Percentiles rank a stretch among this genome's conserved stretches.
Evolutionary conservation across 2,113 vertebrate species (phyloP).

Genomic region (Todiramphus saurophagus): DNA sequence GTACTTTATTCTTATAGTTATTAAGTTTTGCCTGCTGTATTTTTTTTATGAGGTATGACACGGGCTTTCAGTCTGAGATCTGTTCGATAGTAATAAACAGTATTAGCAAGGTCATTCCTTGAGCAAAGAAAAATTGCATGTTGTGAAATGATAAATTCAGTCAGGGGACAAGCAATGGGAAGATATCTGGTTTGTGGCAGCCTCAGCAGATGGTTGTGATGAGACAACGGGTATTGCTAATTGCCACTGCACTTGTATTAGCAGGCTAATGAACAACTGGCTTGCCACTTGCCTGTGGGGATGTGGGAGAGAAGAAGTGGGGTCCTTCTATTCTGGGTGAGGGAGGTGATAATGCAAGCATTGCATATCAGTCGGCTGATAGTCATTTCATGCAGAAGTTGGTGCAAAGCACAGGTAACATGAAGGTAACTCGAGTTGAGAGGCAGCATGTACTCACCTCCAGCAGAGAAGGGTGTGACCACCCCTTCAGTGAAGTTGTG

Average conservation of each 20-base stretch:
- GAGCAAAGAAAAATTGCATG: conserved; percentile 9
- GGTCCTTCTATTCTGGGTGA: neutral
- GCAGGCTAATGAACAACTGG: neutral
- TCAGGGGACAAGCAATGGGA: neutral
- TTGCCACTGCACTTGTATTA: neutral
- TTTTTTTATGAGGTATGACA: neutral
- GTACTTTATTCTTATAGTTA: conserved; percentile 51
- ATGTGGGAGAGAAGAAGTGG: neutral
- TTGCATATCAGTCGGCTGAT: too few species aligned
- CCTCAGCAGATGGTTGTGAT: neutral
- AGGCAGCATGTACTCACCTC: neutral
- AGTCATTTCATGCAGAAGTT: neutral
- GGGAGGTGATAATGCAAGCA: neutral
- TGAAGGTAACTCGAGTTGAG: too few species aligned
- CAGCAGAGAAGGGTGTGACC: neutral
- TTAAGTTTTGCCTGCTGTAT: conserved; percentile 26
- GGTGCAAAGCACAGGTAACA: neutral
- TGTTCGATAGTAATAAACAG: conserved; percentile 63
- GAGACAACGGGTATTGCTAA: neutral
- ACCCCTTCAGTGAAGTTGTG: neutral
- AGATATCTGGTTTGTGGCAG: neutral
- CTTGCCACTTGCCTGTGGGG: neutral
- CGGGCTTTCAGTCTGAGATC: conserved; percentile 45
- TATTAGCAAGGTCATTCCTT: conserved; percentile 56
- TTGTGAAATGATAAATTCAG: conserved; percentile 11